A percentile compares a stretch with the other conserved stretches of the same genome.
Conservation (phyloP, 2,888 invertebrate species). For the Aspidiotus destructor region DNA sequence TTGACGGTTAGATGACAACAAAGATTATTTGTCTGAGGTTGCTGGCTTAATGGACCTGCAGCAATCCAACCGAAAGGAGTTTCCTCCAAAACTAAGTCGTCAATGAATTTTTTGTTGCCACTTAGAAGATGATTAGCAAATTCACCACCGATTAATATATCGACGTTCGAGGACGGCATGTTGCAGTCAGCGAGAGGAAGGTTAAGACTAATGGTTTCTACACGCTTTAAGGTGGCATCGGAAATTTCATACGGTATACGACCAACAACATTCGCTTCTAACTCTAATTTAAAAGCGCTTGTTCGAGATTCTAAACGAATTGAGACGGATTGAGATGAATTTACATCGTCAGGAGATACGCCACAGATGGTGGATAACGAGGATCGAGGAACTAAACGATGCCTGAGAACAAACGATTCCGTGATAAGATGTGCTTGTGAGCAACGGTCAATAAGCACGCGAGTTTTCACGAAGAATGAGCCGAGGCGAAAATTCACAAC, state of each 20-base stretch:
- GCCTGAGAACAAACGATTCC: neutral
- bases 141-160: conserved; percentile 11
- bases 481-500: conserved; percentile 1
- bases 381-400: neutral
- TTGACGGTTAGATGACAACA: neutral
- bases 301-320: conserved; percentile 14
- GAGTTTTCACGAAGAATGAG: neutral
- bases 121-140: neutral
- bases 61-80: conserved; percentile 25
- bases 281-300: neutral
- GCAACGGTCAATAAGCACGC: conserved; percentile 14
- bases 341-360: neutral
- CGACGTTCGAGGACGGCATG: neutral
- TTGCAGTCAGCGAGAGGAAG: neutral
- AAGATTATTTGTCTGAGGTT: neutral
- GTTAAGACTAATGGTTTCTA: neutral
- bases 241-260: conserved; percentile 9
- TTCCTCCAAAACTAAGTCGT: conserved; percentile 9
- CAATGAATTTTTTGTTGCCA: conserved; percentile 5
- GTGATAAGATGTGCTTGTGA: conserved; percentile 21
- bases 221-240: neutral
- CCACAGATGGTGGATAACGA: neutral
- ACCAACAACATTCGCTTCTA: conserved; percentile 16
- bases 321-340: neutral
- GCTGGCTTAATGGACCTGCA: neutral